Evolutionary conservation across 30 jellyfish, hydroid and myxozoan genomes (phyloP).

Genomic region (Aurelia sp.): DNA sequence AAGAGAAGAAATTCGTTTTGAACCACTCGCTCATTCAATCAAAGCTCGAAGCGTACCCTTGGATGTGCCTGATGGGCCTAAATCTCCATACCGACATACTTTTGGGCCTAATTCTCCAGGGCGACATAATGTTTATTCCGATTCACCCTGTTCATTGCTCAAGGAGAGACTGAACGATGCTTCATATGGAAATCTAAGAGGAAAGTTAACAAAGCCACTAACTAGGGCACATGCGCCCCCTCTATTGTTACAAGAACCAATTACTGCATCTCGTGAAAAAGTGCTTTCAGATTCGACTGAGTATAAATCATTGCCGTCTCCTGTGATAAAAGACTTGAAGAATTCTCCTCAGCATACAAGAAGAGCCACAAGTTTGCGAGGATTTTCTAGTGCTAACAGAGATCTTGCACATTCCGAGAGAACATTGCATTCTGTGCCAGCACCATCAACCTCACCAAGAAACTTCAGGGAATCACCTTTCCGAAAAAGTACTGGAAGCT

Average conservation of each 20-base stretch:
- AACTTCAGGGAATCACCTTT: conserved; percentile 36
- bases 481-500: conserved; percentile 69
- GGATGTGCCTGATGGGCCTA: neutral
- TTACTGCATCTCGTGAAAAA: neutral
- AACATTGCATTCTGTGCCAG: conserved; percentile 17
- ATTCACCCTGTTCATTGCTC: conserved; percentile 45
- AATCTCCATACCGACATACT: neutral
- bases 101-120: neutral
- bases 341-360: conserved; percentile 52
- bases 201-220: neutral
- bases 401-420: neutral
- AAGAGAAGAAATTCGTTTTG: neutral
- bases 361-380: conserved; percentile 40
- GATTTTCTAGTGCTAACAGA: neutral
- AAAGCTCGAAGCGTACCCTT: neutral
- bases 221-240: neutral
- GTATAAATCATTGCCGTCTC: conserved; percentile 30
- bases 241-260: neutral
- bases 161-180: conserved; percentile 49
- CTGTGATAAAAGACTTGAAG: conserved; percentile 21
- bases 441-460: conserved; percentile 44
- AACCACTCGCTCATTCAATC: neutral
- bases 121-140: conserved; percentile 7
- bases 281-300: neutral
- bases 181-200: conserved; percentile 39